These are phyloP conservation scores for Sphecodes monilicornis DNA, from an alignment of 2,888 invertebrate species.

Conservation along the genomic window DNA sequence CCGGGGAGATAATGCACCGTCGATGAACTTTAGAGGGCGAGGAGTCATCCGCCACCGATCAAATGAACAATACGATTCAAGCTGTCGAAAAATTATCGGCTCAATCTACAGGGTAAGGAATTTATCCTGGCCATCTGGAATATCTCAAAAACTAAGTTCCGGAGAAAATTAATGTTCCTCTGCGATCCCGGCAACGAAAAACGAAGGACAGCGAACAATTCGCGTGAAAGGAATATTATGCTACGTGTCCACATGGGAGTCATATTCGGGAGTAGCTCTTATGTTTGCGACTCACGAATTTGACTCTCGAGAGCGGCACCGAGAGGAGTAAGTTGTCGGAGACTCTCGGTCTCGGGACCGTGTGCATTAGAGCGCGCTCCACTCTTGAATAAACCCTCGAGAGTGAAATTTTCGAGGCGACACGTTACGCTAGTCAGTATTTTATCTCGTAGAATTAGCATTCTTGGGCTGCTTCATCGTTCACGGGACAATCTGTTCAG, in stretches of 20 bases:
- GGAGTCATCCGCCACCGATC: slow-evolving; percentile 22
- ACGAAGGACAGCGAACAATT: background rate
- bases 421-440: background rate
- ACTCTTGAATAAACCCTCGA: slow-evolving; percentile 1
- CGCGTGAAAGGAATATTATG: slow-evolving; percentile 13
- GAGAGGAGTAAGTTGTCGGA: background rate
- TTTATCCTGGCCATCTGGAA: too few relatives aligned
- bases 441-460: background rate
- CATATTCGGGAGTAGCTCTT: slow-evolving; percentile 5
- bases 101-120: too few relatives aligned
- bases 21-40: slow-evolving; percentile 42
- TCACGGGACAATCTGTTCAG: background rate
- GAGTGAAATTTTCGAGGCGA: slow-evolving; percentile 10
- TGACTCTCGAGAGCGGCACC: background rate
- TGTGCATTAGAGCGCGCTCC: background rate
- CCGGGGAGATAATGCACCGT: slow-evolving; percentile 50
- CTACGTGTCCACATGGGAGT: slow-evolving; percentile 2
- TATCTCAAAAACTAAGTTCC: too few relatives aligned
- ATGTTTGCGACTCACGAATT: slow-evolving; percentile 2
- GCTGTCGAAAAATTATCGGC: background rate
- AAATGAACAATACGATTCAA: slow-evolving; percentile 45
- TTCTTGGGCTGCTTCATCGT: background rate
- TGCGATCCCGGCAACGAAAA: background rate
- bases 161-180: too few relatives aligned
- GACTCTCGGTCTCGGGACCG: background rate